Evolutionary conservation across 1,140 invertebrate species (phyloP).

Genomic region (Hydropsyche tenuis): DNA sequence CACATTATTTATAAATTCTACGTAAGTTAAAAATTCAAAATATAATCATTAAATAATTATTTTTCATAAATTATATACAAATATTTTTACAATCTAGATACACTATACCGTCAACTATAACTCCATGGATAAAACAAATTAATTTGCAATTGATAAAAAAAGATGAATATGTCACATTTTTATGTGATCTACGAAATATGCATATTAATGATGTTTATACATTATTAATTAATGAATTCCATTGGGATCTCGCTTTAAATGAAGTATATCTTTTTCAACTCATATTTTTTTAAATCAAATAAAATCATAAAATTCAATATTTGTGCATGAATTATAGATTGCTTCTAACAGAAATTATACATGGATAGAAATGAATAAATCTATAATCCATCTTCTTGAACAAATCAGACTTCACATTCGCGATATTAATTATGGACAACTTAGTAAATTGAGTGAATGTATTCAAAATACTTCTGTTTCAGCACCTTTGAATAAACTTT

Average conservation of each 20-base stretch:
- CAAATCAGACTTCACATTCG: slow-evolving; percentile 22
- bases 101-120: slow-evolving; percentile 53
- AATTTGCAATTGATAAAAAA: slow-evolving; percentile 61
- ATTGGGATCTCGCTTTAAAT: slow-evolving; percentile 61
- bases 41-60: no score
- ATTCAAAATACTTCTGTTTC: slow-evolving; percentile 37
- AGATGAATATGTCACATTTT: slow-evolving; percentile 57
- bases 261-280: no score
- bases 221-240: slow-evolving; percentile 57
- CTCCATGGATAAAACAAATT: slow-evolving; percentile 60
- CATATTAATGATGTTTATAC: slow-evolving; percentile 52
- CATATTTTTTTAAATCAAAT: no score
- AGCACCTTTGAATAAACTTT: slow-evolving; percentile 27
- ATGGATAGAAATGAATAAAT: slow-evolving; percentile 46
- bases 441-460: slow-evolving; percentile 36
- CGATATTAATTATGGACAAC: slow-evolving; percentile 28
- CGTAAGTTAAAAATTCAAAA: slow-evolving; percentile 27
- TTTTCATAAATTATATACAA: no score
- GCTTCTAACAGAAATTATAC: slow-evolving; percentile 47
- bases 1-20: slow-evolving; percentile 21
- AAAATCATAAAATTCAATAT: slow-evolving; percentile 35
- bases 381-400: slow-evolving; percentile 38
- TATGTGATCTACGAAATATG: slow-evolving; percentile 56
- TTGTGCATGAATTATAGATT: slow-evolving; percentile 35
- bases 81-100: slow-evolving; percentile 25